Evolutionary conservation across 2,888 invertebrate genomes (phyloP), one percentile per base, ranked within the genome.

Genomic region (Drosophila tanythrix): DNA sequence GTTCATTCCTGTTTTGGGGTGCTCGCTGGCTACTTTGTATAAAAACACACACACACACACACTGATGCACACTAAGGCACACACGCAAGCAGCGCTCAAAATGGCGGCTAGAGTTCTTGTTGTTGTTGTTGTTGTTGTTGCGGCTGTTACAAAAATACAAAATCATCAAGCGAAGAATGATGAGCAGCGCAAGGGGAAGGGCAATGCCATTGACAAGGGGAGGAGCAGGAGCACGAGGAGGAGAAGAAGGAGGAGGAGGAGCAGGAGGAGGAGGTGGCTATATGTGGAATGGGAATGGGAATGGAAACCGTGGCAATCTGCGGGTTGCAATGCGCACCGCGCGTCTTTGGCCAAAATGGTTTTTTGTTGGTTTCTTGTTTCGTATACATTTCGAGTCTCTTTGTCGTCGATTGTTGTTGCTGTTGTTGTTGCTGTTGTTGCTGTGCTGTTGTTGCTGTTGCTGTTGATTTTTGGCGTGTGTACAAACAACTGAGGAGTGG

Each of bases 301-400:
- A 40, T 50, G 66, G 38, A 56, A 52, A 62, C 64, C 57, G 65
- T 66, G 46, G 64, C 69, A 76, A 72, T 77, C 79, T 79, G 81
- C 74, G 79, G 79, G 74, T 77, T 79, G 81, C 79, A 79, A 57
- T 61, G 51, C 81, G 73, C 65, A 79, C 77, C 79, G 77, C 81
- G 81, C 70, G 10, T 70, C 81, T 81, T 66, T 79, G 81, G 77
- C 73, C 81, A 81, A 81, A 79, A 79, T 79, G 79, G 77, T 81
- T 81, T 74, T 70, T 46, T 58, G 52, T 55, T 68, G 27, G 40
- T 58, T 36, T 66, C 46, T 52, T 52, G 53, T 68, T 62, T 78
- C 57, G 51, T 70, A 58, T 71, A 59, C 64, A 73, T 72, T 72
- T 72, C 69, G 50, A 51, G 48, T 50, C 35, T 50, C 31, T 40